phyloP scores from a whole-genome alignment of 2,113 vertebrate species.

The Python bivittatus region DNA sequence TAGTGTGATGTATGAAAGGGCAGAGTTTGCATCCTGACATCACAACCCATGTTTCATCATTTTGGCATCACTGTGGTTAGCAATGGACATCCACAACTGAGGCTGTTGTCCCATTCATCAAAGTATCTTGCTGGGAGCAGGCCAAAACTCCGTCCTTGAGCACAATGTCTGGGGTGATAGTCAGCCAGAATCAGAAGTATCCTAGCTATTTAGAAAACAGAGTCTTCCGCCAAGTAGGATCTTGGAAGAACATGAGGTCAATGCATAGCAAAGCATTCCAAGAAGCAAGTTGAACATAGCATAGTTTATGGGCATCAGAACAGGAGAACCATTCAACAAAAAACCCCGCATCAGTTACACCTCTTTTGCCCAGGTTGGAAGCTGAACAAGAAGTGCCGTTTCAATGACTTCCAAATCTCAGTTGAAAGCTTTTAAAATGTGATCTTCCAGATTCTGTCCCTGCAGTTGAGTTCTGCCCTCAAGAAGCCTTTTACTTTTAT shows the following conservation, averaged over 20 bases:
- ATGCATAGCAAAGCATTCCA: background rate
- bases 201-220: background rate
- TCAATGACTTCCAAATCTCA: background rate
- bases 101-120: background rate
- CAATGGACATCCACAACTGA: background rate
- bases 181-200: background rate
- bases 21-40: background rate
- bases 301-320: background rate
- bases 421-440: background rate
- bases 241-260: background rate
- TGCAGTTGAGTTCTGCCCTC: background rate
- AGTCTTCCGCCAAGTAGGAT: background rate
- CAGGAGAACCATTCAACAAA: background rate
- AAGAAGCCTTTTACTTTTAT: background rate
- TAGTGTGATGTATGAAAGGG: background rate
- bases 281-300: background rate
- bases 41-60: background rate
- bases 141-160: background rate
- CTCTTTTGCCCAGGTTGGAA: background rate
- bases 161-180: background rate
- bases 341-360: background rate
- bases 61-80: background rate
- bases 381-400: background rate
- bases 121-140: background rate
- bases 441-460: background rate